Conservation (phyloP, 2,113 vertebrate genomes). For the Phodopus roborovskii region DNA sequence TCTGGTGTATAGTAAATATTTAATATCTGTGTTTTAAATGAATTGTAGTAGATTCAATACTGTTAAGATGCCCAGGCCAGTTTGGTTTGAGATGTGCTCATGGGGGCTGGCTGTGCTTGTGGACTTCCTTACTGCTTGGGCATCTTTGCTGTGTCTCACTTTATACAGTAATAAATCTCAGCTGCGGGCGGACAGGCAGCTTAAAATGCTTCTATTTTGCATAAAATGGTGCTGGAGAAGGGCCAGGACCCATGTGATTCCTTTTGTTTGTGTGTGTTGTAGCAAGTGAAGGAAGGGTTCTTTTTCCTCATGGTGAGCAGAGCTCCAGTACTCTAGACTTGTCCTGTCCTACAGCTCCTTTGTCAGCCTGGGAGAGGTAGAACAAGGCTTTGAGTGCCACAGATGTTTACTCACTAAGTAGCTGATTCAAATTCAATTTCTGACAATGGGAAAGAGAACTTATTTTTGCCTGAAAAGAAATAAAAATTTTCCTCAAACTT, state of each 20-base stretch:
- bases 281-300: not conserved
- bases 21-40: not conserved
- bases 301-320: not conserved
- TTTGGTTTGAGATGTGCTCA: not conserved
- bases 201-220: conserved; percentile 41
- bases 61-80: not conserved
- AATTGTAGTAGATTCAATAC: not conserved
- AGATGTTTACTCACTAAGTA: not conserved
- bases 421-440: conserved; percentile 2
- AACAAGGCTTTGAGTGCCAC: not conserved
- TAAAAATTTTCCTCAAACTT: not conserved
- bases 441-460: not conserved
- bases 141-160: not conserved
- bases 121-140: not conserved
- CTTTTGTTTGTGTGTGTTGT: conserved; percentile 22
- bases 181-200: not conserved
- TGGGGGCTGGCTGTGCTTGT: too few relatives aligned
- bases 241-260: not conserved
- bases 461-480: not conserved
- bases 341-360: not conserved
- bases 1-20: not conserved
- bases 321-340: not conserved
- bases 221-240: not conserved
- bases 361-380: not conserved
- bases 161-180: conserved; percentile 9